Evolutionary conservation across 2,888 invertebrate species (phyloP).

Genomic region (Cheilosia grossa): DNA sequence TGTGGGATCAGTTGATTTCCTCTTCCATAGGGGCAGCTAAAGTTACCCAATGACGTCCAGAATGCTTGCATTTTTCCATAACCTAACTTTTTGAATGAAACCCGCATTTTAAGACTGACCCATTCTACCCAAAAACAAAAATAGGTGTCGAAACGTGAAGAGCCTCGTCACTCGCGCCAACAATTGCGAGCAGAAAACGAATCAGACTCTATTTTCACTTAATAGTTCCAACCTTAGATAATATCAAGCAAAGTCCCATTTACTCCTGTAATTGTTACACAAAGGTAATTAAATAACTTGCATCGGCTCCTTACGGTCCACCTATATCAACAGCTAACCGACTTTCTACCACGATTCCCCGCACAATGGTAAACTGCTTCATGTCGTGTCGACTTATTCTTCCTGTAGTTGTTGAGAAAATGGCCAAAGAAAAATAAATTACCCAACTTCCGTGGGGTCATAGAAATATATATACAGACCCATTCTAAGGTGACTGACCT

Average conservation of each 20-base stretch:
- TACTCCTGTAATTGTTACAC: slow-evolving; percentile 7
- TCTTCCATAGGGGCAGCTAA: too few species aligned
- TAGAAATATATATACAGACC: slow-evolving; percentile 13
- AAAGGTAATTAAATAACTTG: slow-evolving; percentile 57
- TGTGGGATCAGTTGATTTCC: too few species aligned
- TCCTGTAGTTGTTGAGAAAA: slow-evolving; percentile 45
- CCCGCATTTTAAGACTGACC: too few species aligned
- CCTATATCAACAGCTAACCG: slow-evolving; percentile 24
- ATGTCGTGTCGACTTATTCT: slow-evolving; percentile 70
- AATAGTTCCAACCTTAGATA: not conserved
- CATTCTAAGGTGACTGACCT: slow-evolving; percentile 56
- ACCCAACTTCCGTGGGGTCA: slow-evolving; percentile 64
- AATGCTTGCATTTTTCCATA: too few species aligned
- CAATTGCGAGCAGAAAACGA: too few species aligned
- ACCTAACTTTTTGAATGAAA: too few species aligned
- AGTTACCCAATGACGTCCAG: too few species aligned
- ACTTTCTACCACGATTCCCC: slow-evolving; percentile 40
- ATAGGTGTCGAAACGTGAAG: too few species aligned
- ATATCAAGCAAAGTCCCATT: not conserved
- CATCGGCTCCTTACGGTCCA: slow-evolving; percentile 2
- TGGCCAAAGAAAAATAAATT: slow-evolving; percentile 32
- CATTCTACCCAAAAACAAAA: too few species aligned
- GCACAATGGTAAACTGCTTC: slow-evolving; percentile 38
- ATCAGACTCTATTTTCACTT: too few species aligned
- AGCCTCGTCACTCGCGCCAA: too few species aligned